Evolutionary conservation across 92 coral and sea anemone genomes (phyloP).

Genomic region (Muricea muricata): DNA sequence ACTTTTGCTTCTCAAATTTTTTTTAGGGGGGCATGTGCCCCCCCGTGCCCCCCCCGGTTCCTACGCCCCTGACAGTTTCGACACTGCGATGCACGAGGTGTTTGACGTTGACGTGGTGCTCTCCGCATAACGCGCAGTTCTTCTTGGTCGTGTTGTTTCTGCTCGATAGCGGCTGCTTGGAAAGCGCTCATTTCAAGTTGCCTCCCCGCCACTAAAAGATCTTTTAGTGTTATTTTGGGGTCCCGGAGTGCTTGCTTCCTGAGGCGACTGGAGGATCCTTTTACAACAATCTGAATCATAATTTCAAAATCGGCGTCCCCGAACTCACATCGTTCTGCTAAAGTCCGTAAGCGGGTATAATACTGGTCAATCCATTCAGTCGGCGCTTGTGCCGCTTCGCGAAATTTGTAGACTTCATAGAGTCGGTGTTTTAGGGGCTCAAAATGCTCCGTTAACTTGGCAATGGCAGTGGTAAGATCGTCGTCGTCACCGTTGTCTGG

Average conservation of each 20-base stretch:
- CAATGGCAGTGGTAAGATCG: neutral
- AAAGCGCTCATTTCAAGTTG: neutral
- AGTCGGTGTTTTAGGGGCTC: neutral
- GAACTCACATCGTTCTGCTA: neutral
- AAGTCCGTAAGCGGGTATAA: neutral
- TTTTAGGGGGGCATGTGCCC: no score
- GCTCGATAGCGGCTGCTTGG: neutral
- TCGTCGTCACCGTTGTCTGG: neutral
- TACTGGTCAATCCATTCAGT: neutral
- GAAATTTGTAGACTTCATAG: neutral
- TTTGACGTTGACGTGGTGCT: neutral
- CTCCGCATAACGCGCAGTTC: neutral
- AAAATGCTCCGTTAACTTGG: neutral
- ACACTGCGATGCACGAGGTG: no score
- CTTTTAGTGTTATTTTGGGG: slow-evolving; percentile 2
- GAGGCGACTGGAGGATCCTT: neutral
- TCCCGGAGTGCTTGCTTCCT: neutral
- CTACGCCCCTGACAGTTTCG: no score
- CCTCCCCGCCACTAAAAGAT: neutral
- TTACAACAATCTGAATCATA: neutral
- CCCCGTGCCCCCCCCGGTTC: no score
- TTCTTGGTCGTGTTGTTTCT: neutral
- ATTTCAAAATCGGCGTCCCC: neutral
- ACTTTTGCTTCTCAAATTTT: no score
- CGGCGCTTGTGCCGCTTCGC: no score